These are phyloP conservation scores for Nanger granti DNA, from an alignment of 2,113 vertebrate genomes.

Conservation along the genomic window DNA sequence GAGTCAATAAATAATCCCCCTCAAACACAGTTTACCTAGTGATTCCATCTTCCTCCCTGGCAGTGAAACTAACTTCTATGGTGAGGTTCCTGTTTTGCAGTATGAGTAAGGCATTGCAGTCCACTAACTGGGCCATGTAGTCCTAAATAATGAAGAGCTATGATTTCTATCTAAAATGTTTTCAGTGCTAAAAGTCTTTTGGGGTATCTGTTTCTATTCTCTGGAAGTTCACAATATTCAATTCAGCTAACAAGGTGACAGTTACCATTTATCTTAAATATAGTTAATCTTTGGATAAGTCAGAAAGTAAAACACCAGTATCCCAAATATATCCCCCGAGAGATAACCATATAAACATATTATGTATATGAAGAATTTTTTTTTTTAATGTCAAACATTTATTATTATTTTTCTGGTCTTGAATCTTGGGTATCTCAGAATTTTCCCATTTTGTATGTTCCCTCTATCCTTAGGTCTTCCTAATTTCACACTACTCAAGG, in stretches of 20 bases:
- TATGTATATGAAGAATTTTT: conserved; percentile 30
- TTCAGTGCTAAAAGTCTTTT: conserved; percentile 23
- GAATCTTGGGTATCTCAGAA: conserved; percentile 25
- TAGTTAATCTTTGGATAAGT: conserved; percentile 48
- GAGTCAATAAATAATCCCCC: neutral
- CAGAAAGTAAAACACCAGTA: conserved; percentile 63
- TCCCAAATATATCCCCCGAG: conserved; percentile 5
- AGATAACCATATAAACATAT: conserved; percentile 32
- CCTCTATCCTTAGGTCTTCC: conserved; percentile 47
- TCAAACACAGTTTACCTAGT: neutral
- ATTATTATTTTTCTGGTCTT: neutral
- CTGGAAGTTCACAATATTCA: conserved; percentile 57
- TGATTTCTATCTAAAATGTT: neutral
- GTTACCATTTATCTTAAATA: conserved; percentile 60
- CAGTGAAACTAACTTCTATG: neutral
- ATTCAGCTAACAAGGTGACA: conserved; percentile 50
- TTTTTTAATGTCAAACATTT: conserved; percentile 42
- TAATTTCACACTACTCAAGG: conserved; percentile 29
- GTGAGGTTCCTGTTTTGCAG: neutral
- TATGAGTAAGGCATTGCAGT: neutral
- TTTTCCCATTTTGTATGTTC: conserved; percentile 42
- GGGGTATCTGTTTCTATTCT: conserved; percentile 40
- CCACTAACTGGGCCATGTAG: neutral
- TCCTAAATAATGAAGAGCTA: neutral
- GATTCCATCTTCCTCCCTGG: neutral